Percentiles rank a stretch among this genome's conserved stretches.
phyloP scores from a whole-genome alignment of 2,797 vertebrate genomes.

The Tiaroga cobitis region DNA sequence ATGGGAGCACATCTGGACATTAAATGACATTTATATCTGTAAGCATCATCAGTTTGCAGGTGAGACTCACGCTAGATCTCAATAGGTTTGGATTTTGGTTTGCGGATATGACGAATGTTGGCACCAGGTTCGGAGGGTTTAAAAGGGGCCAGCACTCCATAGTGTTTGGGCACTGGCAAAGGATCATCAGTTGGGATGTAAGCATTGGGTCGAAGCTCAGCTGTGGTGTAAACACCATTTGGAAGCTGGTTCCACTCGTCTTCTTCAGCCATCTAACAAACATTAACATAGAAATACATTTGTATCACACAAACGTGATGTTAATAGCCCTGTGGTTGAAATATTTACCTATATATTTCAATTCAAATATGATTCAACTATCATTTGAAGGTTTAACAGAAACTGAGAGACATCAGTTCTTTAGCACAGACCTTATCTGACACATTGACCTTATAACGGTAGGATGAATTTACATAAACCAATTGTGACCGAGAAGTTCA shows the following conservation, averaged over 20 bases:
- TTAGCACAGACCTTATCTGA: not conserved
- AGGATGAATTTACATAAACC: not conserved
- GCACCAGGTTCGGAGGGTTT: conserved; percentile 80
- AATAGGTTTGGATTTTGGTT: conserved; percentile 79
- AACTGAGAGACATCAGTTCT: not conserved
- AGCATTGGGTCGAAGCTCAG: conserved; percentile 81
- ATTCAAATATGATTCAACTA: not conserved
- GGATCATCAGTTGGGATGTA: conserved; percentile 77
- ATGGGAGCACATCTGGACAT: conserved; percentile 25
- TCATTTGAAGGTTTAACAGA: not conserved
- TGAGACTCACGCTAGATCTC: conserved; percentile 71
- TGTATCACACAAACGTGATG: not conserved
- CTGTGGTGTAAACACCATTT: conserved; percentile 74
- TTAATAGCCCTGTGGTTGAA: conserved; percentile 60
- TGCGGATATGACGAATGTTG: conserved; percentile 84
- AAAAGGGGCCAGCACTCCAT: conserved; percentile 83
- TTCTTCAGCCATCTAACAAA: conserved; percentile 74
- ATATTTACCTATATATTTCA: conserved; percentile 5
- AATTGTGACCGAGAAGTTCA: not conserved
- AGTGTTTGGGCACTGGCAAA: conserved; percentile 84
- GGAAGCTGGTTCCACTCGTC: conserved; percentile 73
- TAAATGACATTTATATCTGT: not conserved
- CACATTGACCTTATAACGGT: not conserved
- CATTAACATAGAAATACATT: conserved; percentile 32
- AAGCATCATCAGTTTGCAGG: not conserved